phyloP scores from a whole-genome alignment of 2,888 invertebrate species.

The Acronicta aceris region DNA sequence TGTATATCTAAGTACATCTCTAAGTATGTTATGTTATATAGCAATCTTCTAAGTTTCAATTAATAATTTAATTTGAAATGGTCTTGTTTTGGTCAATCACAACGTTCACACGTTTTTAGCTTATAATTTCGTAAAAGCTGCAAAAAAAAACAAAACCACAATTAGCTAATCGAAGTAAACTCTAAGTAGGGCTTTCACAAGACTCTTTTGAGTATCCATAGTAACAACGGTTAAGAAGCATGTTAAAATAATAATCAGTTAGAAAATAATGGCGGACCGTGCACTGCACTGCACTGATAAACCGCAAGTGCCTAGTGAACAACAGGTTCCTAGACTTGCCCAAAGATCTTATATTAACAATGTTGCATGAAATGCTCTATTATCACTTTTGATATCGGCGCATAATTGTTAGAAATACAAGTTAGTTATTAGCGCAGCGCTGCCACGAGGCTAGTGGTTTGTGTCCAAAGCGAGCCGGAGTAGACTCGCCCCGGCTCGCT shows the following conservation, averaged over 20 bases:
- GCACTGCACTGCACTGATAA: conserved; percentile 23
- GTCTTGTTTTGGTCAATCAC: no score
- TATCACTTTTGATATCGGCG: conserved; percentile 50
- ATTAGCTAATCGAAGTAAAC: no score
- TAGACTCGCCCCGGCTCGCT: conserved; percentile 65
- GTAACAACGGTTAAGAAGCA: neutral
- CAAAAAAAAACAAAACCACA: no score
- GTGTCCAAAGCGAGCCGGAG: conserved; percentile 57
- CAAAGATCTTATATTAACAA: conserved; percentile 45
- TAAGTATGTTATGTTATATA: no score
- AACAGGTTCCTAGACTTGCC: conserved; percentile 39
- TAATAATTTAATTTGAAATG: neutral
- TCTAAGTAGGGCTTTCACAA: neutral
- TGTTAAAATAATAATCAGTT: conserved; percentile 18
- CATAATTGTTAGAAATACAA: conserved; percentile 63
- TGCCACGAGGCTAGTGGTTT: conserved; percentile 61
- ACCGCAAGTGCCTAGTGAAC: conserved; percentile 5
- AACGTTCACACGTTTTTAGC: no score
- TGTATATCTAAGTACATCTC: no score
- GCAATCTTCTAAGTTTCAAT: no score
- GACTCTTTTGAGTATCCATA: neutral
- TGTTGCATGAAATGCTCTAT: conserved; percentile 51
- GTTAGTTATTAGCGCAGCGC: conserved; percentile 57
- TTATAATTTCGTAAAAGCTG: no score
- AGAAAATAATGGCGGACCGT: conserved; percentile 11